Evolutionary conservation across 2,113 vertebrate genomes (phyloP).

Genomic region (Sapajus apella): DNA sequence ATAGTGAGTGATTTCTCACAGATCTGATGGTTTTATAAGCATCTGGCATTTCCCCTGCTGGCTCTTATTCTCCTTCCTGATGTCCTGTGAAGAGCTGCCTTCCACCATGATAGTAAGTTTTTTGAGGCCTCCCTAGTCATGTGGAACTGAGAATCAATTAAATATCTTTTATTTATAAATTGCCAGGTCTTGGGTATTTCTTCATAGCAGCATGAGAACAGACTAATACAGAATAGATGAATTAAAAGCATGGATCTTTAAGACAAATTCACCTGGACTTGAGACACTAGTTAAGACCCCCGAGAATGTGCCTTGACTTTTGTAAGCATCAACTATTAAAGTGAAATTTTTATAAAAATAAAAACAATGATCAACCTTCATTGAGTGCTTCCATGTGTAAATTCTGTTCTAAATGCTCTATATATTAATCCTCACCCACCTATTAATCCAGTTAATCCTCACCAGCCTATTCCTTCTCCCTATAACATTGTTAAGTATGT

Average conservation of each 20-base stretch:
- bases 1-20: too few relatives aligned
- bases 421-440: not conserved
- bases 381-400: not conserved
- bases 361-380: not conserved
- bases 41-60: too few relatives aligned
- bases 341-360: not conserved
- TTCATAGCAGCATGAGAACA: too few relatives aligned
- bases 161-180: too few relatives aligned
- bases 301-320: not conserved
- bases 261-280: not conserved
- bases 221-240: not conserved
- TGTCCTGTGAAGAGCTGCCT: too few relatives aligned
- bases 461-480: not conserved
- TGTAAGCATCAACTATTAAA: not conserved
- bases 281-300: not conserved
- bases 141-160: too few relatives aligned
- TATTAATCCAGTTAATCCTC: not conserved
- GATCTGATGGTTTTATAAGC: too few relatives aligned
- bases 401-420: not conserved
- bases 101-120: too few relatives aligned
- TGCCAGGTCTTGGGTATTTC: too few relatives aligned
- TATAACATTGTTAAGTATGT: not conserved
- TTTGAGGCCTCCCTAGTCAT: too few relatives aligned
- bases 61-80: too few relatives aligned
- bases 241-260: not conserved